phyloP scores from a whole-genome alignment of 2,888 invertebrate species.

The Dendrolimus houi region DNA sequence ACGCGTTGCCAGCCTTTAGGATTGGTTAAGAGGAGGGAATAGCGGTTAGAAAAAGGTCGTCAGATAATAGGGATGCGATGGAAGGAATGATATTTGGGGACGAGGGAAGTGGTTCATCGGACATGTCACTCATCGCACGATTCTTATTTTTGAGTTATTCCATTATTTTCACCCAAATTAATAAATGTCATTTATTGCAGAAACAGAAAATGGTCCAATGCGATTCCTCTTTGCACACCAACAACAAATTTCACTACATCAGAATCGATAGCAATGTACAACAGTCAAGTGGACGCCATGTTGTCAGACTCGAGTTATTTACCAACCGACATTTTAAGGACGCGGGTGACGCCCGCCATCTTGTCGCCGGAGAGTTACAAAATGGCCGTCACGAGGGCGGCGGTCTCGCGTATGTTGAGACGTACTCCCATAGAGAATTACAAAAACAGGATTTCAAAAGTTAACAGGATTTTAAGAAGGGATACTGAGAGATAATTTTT shows the following conservation, averaged over 20 bases:
- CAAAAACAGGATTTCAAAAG: constrained; percentile 56
- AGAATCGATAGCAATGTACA: constrained; percentile 57
- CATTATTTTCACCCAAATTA: no score
- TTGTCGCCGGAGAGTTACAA: constrained; percentile 62
- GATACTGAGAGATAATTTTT: constrained; percentile 62
- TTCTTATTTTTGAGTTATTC: no score
- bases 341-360: constrained; percentile 61
- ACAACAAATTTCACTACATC: constrained; percentile 53
- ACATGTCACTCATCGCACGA: no score
- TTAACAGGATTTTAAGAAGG: constrained; percentile 54
- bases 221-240: constrained; percentile 84
- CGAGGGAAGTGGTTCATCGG: no score
- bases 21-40: no score
- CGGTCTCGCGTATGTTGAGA: constrained; percentile 45
- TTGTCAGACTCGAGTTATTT: constrained; percentile 47
- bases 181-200: constrained; percentile 37
- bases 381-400: constrained; percentile 57
- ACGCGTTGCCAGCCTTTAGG: no score
- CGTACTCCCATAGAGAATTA: constrained; percentile 55
- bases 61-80: no score
- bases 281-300: constrained; percentile 66
- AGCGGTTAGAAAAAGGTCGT: no score
- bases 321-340: constrained; percentile 47
- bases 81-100: no score
- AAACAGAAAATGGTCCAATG: constrained; percentile 91